Base-by-base conservation (phyloP, 2,888 invertebrate genomes). In the Agrotis segetum region DNA sequence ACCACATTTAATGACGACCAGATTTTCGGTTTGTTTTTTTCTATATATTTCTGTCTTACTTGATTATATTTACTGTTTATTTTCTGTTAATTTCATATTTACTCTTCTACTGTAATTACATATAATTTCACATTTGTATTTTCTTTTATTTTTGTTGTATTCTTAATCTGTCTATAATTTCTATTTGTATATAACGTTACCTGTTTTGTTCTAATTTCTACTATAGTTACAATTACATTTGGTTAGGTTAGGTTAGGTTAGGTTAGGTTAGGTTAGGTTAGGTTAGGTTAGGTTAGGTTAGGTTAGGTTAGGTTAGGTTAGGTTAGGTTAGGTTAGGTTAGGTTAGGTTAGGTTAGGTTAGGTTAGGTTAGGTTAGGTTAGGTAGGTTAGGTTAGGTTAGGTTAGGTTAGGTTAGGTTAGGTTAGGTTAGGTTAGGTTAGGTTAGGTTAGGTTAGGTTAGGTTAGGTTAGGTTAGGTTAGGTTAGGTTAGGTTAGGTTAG, bases 381-480 rank as follows among this genome's bases (percentile, higher is more conserved):
- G n/a, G n/a, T 66, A 60, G 53, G 61, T 67, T 67, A 61, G 53
- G 71, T 67, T 71, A 61, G 60, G 71, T 63, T 63, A 63, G 58
- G 72, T 58, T 67, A 63, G 63, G 65, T 59, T 61, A 59, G 58
- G 63, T 61, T 63, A 58, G 21, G 53, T 46, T 59, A 21, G 67
- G 69, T 63, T 69, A 63, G 63, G 69, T 63, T 69, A 63, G 63
- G 69, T 63, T 69, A 63, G 56, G 69, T 63, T 69, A 63, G 63
- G 69, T 63, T 69, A 63, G 63, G 69, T 63, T 69, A 63, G 56
- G 69, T 63, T 69, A 63, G 58, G 67, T 47, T 61, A 49, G 49
- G 61, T 47, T 61, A 49, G 49, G 61, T 47, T 61, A 49, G 49
- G 77, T 77, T 73, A 73, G 77, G 77, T 77, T 73, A 77, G 77